Evolutionary conservation across 2,888 invertebrate species (phyloP).

Genomic region (Cataglyphis cursor): DNA sequence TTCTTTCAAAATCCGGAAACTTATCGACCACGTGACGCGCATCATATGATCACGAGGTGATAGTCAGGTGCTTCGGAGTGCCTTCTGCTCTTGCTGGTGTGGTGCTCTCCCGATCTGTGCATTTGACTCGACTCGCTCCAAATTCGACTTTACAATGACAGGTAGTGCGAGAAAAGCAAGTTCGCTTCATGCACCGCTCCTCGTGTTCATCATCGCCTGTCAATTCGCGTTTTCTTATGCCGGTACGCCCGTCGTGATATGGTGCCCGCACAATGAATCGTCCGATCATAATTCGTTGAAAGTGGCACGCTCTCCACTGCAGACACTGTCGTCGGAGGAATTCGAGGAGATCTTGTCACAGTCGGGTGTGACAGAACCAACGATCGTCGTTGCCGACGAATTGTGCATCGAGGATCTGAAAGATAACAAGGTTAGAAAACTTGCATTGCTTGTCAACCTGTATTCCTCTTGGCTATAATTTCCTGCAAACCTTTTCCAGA

Average conservation of each 20-base stretch:
- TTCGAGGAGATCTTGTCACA: slow-evolving; percentile 85
- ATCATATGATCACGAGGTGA: slow-evolving; percentile 78
- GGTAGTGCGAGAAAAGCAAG: slow-evolving; percentile 56
- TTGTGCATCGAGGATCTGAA: slow-evolving; percentile 89
- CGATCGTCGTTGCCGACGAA: slow-evolving; percentile 87
- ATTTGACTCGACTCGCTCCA: slow-evolving; percentile 50
- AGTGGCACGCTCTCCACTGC: slow-evolving; percentile 77
- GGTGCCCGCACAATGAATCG: slow-evolving; percentile 87
- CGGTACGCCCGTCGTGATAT: slow-evolving; percentile 89
- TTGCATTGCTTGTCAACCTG: neutral
- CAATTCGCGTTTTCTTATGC: slow-evolving; percentile 70
- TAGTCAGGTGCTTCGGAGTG: slow-evolving; percentile 79
- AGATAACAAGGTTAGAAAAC: slow-evolving; percentile 84
- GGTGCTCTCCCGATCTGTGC: slow-evolving; percentile 37
- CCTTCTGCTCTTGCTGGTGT: slow-evolving; percentile 73
- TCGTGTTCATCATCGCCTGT: slow-evolving; percentile 64
- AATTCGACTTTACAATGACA: slow-evolving; percentile 37
- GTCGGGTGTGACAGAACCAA: slow-evolving; percentile 84
- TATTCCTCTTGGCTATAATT: neutral
- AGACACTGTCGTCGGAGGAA: slow-evolving; percentile 82
- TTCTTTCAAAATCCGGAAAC: slow-evolving; percentile 70
- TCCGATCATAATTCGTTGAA: slow-evolving; percentile 40
- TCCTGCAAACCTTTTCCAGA: neutral
- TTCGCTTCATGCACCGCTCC: slow-evolving; percentile 52
- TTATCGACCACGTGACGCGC: slow-evolving; percentile 68